Evolutionary conservation across 1,140 invertebrate species (phyloP), one percentile per base, ranked within the genome.

Genomic region (Brachionus rotundiformis): DNA sequence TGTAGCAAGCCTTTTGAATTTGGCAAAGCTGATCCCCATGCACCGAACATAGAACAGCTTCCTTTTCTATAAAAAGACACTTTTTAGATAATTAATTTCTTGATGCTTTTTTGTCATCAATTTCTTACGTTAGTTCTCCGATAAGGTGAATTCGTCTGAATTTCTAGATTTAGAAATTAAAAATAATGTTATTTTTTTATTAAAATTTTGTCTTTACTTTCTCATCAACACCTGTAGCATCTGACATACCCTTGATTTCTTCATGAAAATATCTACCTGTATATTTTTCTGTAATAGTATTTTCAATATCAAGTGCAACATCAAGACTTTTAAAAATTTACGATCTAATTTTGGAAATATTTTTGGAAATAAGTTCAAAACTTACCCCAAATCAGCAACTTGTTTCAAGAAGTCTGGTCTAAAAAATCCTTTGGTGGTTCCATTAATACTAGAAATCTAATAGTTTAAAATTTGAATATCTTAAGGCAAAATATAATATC

Each of bases 31-130:
- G 84, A 84, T 29, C 85, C 85, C 85, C 85, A 85, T 11, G 84
- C 84, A 39, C 85, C 85, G 16, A 85, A 82, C 84, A 85, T 85
- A 5, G 85, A 85, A 81, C 85, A 85, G 3, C 82, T 75, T 3
- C 85, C 85, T 83, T 85, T 85, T 27, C 85, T 85, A 33, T 1
- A 75, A 83, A 16, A 68, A 44, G 39, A 63, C 1, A 16, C 0
- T 10, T 19, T 39, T 10, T 0, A 1, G 11, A 27, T 7, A 4
- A 19, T 41, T 3, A 59, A 36, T 47, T 27, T 29, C 7, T 41
- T 59, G n/a, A n/a, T n/a, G n/a, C n/a, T 19, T 39, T 10, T 0
- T 1, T 19, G n/a, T 7, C 1, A 19, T 41, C 10, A 59, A 36
- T 47, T 27, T 29, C 7, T 41, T 59, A 79, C 76, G 85, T 85